Conservation (phyloP, 2,888 invertebrate species). For the Kuschelorhynchus macadamiae region DNA sequence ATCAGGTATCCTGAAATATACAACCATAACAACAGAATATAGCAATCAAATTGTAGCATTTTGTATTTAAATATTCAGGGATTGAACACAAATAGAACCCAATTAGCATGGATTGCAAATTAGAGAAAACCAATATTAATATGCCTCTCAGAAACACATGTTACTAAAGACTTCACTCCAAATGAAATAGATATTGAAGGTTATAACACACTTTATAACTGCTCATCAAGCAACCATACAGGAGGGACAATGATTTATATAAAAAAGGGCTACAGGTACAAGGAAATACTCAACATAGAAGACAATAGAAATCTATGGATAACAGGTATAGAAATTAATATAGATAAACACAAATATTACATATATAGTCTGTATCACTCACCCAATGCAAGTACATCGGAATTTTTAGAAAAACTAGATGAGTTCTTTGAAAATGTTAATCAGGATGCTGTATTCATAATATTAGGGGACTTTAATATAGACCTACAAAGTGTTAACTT, state of each 20-base stretch:
- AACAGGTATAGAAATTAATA: background rate
- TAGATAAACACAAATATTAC: background rate
- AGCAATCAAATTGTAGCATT: background rate
- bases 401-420: background rate
- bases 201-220: constrained; percentile 9
- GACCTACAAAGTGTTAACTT: background rate
- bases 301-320: constrained; percentile 18
- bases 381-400: background rate
- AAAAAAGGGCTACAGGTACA: constrained; percentile 16
- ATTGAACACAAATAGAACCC: constrained; percentile 6
- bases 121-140: constrained; percentile 9
- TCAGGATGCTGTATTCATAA: background rate
- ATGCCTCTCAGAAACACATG: constrained; percentile 25
- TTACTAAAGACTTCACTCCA: constrained; percentile 2
- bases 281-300: constrained; percentile 3
- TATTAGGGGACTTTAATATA: background rate
- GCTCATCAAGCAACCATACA: constrained; percentile 24
- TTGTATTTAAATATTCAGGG: constrained; percentile 4
- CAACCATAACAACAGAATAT: constrained; percentile 5
- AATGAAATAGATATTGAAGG: constrained; percentile 28
- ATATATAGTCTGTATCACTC: constrained; percentile 8
- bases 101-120: constrained; percentile 7
- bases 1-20: background rate
- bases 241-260: constrained; percentile 22
- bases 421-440: background rate